phyloP scores from a whole-genome alignment of 2,888 invertebrate genomes.

The Lycophotia porphyrea region DNA sequence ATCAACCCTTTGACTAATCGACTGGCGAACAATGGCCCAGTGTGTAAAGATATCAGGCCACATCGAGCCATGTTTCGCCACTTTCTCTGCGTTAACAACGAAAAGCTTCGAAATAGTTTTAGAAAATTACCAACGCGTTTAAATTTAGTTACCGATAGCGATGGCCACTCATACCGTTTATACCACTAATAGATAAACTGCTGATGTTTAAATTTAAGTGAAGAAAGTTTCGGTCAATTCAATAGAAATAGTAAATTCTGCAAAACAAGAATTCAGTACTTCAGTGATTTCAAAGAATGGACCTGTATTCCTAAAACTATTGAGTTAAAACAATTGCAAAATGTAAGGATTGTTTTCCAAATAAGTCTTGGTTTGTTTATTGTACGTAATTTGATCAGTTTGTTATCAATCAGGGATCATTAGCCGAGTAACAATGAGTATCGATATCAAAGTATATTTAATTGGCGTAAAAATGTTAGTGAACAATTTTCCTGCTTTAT shows the following conservation, averaged over 20 bases:
- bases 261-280: not conserved
- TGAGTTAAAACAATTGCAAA: not conserved
- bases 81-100: constrained; percentile 61
- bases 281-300: not conserved
- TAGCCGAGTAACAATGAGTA: constrained; percentile 47
- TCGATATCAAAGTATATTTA: constrained; percentile 54
- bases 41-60: constrained; percentile 52
- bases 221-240: not conserved
- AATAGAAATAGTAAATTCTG: not conserved
- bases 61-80: constrained; percentile 44
- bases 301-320: not conserved
- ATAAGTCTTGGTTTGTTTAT: constrained; percentile 6
- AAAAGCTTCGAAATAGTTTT: constrained; percentile 45
- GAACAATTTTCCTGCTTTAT: constrained; percentile 11
- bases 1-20: constrained; percentile 69
- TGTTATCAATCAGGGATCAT: constrained; percentile 60
- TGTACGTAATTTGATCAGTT: constrained; percentile 58
- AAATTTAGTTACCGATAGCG: constrained; percentile 36
- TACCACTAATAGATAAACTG: constrained; percentile 28
- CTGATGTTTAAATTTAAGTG: constrained; percentile 11
- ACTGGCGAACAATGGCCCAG: constrained; percentile 64
- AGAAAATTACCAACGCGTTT: constrained; percentile 51
- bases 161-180: constrained; percentile 18
- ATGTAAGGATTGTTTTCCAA: constrained; percentile 15
- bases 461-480: constrained; percentile 28